A percentile compares a stretch with the other conserved stretches of the same genome.
Conservation (phyloP, 2,888 invertebrate species). For the Linyphia triangularis region DNA sequence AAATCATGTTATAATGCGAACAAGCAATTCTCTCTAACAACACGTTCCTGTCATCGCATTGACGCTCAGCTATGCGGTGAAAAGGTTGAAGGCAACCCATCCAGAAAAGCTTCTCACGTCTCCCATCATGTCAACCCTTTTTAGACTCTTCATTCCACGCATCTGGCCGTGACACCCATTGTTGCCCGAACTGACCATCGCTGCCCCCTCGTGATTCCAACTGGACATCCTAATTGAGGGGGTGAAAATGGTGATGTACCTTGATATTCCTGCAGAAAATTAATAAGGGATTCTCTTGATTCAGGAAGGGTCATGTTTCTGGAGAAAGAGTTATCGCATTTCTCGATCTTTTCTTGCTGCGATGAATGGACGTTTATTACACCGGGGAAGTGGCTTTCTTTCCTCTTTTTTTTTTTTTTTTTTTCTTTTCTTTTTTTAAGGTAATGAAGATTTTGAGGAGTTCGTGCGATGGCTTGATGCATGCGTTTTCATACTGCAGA, state of each 20-base stretch:
- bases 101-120: conserved; percentile 38
- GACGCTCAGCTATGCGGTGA: conserved; percentile 17
- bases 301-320: not conserved
- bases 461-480: too few species aligned
- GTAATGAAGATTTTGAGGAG: too few species aligned
- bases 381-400: too few species aligned
- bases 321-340: conserved; percentile 29
- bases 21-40: not conserved
- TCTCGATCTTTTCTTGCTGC: conserved; percentile 20
- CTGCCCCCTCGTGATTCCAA: conserved; percentile 33
- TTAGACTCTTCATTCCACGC: conserved; percentile 57
- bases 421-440: too few species aligned
- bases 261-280: conserved; percentile 28
- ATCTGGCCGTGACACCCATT: conserved; percentile 65
- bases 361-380: conserved; percentile 2
- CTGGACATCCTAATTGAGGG: conserved; percentile 63
- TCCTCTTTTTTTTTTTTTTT: too few species aligned
- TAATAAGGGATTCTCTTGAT: conserved; percentile 46
- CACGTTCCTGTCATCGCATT: conserved; percentile 16
- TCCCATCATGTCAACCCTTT: conserved; percentile 58
- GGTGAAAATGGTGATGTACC: conserved; percentile 22
- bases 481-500: too few species aligned
- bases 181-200: conserved; percentile 40
- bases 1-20: not conserved
- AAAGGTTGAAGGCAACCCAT: not conserved